These are phyloP conservation scores for Pteromalus puparum DNA, from an alignment of 1,140 invertebrate genomes.

Conservation along the genomic window DNA sequence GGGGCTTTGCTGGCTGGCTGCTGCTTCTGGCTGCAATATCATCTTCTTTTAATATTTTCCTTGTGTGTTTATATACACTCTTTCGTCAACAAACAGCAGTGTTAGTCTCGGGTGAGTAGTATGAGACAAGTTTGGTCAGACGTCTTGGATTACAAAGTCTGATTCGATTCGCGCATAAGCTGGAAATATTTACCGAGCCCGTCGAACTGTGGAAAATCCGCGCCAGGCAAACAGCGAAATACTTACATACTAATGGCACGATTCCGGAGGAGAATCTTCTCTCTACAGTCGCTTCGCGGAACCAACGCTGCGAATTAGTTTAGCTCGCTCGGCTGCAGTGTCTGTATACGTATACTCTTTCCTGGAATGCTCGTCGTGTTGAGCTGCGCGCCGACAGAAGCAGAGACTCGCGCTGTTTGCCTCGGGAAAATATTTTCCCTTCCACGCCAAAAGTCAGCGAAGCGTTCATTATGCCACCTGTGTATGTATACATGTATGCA, in stretches of 20 bases:
- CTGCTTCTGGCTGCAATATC: not conserved
- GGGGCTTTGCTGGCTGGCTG: not conserved
- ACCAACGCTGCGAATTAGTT: not conserved
- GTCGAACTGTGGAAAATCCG: no score
- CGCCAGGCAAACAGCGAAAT: not conserved
- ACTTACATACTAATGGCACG: not conserved
- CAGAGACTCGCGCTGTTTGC: not conserved
- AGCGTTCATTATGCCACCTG: conserved; percentile 24
- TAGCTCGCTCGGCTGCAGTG: not conserved
- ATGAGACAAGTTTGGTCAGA: no score
- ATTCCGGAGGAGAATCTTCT: no score
- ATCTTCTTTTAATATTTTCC: not conserved
- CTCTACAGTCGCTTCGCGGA: not conserved
- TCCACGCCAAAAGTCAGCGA: not conserved
- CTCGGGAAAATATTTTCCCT: not conserved
- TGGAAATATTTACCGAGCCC: no score
- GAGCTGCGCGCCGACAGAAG: no score
- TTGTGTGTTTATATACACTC: not conserved
- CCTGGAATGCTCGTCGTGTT: not conserved
- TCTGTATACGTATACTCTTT: not conserved
- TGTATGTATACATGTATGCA: not conserved
- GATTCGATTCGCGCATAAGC: no score
- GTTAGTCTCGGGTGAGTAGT: no score
- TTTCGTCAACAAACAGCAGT: no score
- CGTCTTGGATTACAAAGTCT: no score